Evolutionary conservation across 2,113 vertebrate species (phyloP).

Genomic region (Ictalurus furcatus): DNA sequence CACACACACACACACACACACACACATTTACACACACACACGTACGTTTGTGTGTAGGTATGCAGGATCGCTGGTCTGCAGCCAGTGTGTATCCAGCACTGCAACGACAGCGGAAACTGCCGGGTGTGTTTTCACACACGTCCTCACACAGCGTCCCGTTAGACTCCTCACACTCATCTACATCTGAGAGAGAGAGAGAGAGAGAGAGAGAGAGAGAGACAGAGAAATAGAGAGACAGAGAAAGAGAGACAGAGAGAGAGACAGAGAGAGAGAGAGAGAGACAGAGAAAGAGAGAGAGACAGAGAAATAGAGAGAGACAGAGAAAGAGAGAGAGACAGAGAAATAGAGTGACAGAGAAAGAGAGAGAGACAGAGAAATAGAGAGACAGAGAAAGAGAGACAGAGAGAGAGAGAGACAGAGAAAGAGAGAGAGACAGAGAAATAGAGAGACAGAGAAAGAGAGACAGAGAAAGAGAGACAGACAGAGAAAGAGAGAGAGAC

Average conservation of each 20-base stretch:
- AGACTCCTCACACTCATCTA: constrained; percentile 72
- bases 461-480: too few species aligned
- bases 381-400: too few species aligned
- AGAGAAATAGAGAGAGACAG: too few species aligned
- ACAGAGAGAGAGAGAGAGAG: too few species aligned
- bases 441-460: neutral
- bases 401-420: too few species aligned
- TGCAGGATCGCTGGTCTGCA: constrained; percentile 69
- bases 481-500: too few species aligned
- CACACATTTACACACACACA: constrained; percentile 27
- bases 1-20: constrained; percentile 55
- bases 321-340: too few species aligned
- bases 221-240: neutral
- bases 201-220: neutral
- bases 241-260: neutral
- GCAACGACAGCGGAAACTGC: constrained; percentile 75
- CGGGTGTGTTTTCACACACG: constrained; percentile 73
- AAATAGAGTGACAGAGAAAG: too few species aligned
- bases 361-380: too few species aligned
- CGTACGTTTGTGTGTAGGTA: constrained; percentile 65
- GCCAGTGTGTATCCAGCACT: constrained; percentile 67
- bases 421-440: neutral
- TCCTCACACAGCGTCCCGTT: constrained; percentile 69
- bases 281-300: too few species aligned
- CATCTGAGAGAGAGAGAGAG: constrained; percentile 59